These are phyloP conservation scores for Poecile montanus DNA, from an alignment of 2,797 vertebrate genomes.

Conservation along the genomic window DNA sequence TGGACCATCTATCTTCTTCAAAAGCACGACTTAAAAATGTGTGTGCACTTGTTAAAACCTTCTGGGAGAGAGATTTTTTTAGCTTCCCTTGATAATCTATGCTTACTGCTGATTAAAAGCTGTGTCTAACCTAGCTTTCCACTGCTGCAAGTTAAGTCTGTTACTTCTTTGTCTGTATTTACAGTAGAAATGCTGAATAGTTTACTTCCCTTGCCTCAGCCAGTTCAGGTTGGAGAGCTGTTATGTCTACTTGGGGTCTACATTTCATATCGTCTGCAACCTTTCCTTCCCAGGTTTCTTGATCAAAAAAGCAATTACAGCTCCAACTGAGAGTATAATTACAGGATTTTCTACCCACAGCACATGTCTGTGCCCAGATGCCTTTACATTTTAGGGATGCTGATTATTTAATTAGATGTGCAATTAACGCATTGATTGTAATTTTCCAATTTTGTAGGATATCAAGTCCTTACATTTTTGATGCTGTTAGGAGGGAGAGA, in stretches of 20 bases:
- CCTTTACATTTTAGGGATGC: slow-evolving; percentile 53
- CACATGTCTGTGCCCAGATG: slow-evolving; percentile 39
- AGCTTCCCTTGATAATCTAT: neutral
- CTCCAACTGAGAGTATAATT: slow-evolving; percentile 57
- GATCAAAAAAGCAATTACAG: slow-evolving; percentile 25
- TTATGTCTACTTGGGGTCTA: neutral
- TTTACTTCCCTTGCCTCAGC: neutral
- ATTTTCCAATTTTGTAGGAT: slow-evolving; percentile 57
- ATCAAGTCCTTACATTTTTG: slow-evolving; percentile 11
- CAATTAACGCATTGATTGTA: slow-evolving; percentile 65
- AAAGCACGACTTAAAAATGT: neutral
- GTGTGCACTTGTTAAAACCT: neutral
- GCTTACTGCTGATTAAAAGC: neutral
- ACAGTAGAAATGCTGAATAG: neutral
- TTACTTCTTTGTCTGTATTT: neutral
- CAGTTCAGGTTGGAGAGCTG: neutral
- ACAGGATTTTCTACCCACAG: slow-evolving; percentile 32
- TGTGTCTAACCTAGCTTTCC: neutral
- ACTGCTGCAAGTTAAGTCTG: neutral
- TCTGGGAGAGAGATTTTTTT: neutral
- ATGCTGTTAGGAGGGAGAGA: slow-evolving; percentile 31
- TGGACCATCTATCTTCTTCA: neutral
- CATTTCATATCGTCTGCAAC: neutral
- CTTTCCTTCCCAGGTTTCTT: neutral
- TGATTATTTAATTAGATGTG: slow-evolving; percentile 72